A percentile compares a stretch with the other conserved stretches of the same genome.
These are phyloP conservation scores for Alfaro cultratus DNA, from an alignment of 2,797 vertebrate genomes.

Conservation along the genomic window DNA sequence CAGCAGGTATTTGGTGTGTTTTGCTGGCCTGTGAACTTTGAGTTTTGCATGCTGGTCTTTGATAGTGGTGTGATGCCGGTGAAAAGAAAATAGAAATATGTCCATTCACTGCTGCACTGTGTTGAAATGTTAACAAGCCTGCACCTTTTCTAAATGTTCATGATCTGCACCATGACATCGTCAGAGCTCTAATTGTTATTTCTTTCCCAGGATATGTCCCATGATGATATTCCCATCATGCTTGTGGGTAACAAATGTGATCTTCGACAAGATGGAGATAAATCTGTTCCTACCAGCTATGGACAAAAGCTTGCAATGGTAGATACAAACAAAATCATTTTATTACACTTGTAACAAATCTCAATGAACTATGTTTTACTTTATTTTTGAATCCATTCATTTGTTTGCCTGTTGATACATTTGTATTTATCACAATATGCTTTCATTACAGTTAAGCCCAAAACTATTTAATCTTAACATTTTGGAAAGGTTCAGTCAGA, in stretches of 20 bases:
- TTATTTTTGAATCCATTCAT: neutral
- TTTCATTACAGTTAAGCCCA: neutral
- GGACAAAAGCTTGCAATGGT: conserved; percentile 98
- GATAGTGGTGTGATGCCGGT: neutral
- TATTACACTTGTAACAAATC: neutral
- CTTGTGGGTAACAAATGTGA: conserved; percentile 96
- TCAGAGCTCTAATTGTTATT: conserved; percentile 1
- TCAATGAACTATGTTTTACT: neutral
- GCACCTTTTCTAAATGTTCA: neutral
- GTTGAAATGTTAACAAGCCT: neutral
- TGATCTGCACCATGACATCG: neutral
- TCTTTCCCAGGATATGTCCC: conserved; percentile 84
- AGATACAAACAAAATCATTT: conserved; percentile 40
- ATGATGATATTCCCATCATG: conserved; percentile 92
- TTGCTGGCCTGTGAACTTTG: conserved; percentile 4
- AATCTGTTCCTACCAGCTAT: conserved; percentile 85
- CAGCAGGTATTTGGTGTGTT: conserved; percentile 11
- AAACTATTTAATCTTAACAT: neutral
- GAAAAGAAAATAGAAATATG: neutral
- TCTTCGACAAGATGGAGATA: conserved; percentile 81
- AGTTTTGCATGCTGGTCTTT: conserved; percentile 8
- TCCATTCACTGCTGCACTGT: neutral
- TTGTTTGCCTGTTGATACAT: neutral
- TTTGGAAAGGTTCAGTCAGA: neutral
- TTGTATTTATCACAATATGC: neutral